Base-by-base conservation (phyloP, 2,888 invertebrate species). In the Cheilosia vernalis region DNA sequence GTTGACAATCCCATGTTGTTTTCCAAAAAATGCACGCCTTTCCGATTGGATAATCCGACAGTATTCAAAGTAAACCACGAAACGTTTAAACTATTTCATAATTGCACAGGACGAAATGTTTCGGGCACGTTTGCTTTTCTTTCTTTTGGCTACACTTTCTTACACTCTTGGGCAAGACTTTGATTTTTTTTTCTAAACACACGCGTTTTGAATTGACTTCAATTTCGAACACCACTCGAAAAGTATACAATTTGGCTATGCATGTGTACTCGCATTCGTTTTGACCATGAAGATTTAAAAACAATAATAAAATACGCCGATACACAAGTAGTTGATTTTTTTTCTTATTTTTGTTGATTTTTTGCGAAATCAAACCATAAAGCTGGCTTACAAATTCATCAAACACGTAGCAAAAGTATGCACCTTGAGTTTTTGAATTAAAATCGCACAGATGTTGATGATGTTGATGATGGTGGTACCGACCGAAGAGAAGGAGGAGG, bases 351-450 rank as follows among this genome's bases (percentile, higher is more conserved):
- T 9, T 30, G 9, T 30, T 30, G 30, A 30, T 30, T 30, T 51
- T 60, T 76, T 76, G 66, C 76, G 42, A 76, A 76, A 76, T 60
- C 30, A 42, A 51, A 42, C 24, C 30, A 51, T 51, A 51, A 51
- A 60, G 19, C 72, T 82, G 67, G 63, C 60, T 73, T 67, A 83
- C 55, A 73, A 67, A 73, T 61, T 78, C 56, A 61, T 67, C 56
- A 56, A 77, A 67, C 37, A 56, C 60, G 51, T 66, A 64, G 64
- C 56, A 15, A 70, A 4, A 5, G 74, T 82, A 82, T 82, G 81
- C 76, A 76, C 76, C 76, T 76, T 76, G 70, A 82, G 81, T 76
- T 24, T 82, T 82, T 37, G 4, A 51, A 83, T 63, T 73, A 73
- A 58, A 67, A 61, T 42, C 44, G 44, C 15, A 69, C 13, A 79